phyloP scores from a whole-genome alignment of 2,888 invertebrate genomes.

The Phaedon cochleariae region DNA sequence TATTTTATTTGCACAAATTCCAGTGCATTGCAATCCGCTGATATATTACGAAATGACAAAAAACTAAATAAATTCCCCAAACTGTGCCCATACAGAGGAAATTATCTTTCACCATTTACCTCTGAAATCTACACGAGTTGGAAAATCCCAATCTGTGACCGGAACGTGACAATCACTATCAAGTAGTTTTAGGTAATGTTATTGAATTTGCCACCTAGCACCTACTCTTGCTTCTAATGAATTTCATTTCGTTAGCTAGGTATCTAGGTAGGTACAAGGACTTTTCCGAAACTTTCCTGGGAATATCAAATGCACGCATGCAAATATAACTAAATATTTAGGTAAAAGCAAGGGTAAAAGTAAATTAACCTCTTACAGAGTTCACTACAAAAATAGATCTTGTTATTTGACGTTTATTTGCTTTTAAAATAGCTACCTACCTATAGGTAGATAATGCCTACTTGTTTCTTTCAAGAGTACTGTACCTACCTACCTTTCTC shows the following conservation, averaged over 20 bases:
- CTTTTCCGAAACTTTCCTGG: no score
- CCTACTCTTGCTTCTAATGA: background rate
- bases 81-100: no score
- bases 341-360: background rate
- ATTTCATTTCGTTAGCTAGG: no score
- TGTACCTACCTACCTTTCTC: no score
- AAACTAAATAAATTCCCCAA: background rate
- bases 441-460: no score
- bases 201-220: no score
- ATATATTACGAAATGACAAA: background rate
- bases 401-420: background rate
- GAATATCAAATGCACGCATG: no score
- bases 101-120: background rate
- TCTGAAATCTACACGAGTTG: background rate
- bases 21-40: background rate
- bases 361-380: background rate
- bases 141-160: background rate
- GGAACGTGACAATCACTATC: background rate
- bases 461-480: no score
- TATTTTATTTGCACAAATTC: constrained; percentile 15
- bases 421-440: background rate
- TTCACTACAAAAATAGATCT: background rate
- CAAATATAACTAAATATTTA: background rate
- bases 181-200: background rate
- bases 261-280: no score